These are phyloP conservation scores for Bombus breviceps DNA, from an alignment of 1,140 invertebrate genomes.

Conservation along the genomic window DNA sequence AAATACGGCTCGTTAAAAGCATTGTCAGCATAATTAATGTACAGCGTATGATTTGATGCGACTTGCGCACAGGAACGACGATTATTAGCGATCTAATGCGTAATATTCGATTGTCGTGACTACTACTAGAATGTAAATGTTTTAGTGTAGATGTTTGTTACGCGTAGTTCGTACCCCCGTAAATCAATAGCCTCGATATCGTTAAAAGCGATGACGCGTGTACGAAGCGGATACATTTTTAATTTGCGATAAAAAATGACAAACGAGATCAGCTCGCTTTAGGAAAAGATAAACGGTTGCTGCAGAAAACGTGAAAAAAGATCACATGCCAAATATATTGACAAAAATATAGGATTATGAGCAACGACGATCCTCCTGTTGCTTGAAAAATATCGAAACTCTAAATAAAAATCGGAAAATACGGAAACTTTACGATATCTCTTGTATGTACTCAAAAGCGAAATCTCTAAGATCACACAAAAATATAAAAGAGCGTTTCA, in stretches of 20 bases:
- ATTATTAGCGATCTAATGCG: neutral
- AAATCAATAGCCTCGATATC: neutral
- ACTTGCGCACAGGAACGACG: neutral
- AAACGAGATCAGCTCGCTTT: neutral
- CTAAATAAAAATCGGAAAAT: neutral
- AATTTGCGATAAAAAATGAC: neutral
- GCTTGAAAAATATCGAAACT: neutral
- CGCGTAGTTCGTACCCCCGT: neutral
- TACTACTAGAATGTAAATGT: neutral
- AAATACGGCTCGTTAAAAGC: neutral
- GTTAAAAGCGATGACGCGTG: slow-evolving; percentile 7
- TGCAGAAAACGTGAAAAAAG: neutral
- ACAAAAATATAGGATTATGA: neutral
- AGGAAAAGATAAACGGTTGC: neutral
- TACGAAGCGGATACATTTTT: neutral
- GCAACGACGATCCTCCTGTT: neutral
- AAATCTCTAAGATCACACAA: too few species aligned
- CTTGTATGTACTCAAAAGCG: too few species aligned
- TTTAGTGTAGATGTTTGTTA: neutral
- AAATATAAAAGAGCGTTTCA: too few species aligned
- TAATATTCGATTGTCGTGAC: neutral
- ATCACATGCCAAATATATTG: neutral
- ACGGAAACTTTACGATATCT: too few species aligned
- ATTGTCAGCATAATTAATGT: neutral
- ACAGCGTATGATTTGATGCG: neutral